phyloP scores from a whole-genome alignment of 1,140 invertebrate species.

The Ips typographus region DNA sequence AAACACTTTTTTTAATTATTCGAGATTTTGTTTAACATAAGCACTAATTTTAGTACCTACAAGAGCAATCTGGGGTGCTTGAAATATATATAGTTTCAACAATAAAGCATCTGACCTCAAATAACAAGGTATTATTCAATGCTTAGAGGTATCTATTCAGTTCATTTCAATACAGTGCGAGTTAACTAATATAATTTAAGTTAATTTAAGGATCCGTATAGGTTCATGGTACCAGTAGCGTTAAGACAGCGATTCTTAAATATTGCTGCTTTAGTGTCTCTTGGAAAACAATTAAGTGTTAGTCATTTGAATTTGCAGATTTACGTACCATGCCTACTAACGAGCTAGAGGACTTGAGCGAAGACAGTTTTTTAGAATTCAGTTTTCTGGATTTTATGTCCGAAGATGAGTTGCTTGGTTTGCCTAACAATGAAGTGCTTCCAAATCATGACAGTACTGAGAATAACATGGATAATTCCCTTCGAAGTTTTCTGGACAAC shows the following conservation, averaged over 20 bases:
- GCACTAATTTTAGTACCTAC: no score
- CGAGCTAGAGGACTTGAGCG: constrained; percentile 14
- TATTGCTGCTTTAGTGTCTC: not conserved
- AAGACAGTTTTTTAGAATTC: constrained; percentile 28
- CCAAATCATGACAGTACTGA: constrained; percentile 7
- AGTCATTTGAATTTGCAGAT: not conserved
- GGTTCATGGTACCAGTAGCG: constrained; percentile 27
- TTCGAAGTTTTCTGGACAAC: constrained; percentile 37
- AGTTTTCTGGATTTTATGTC: constrained; percentile 33
- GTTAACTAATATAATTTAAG: constrained; percentile 34
- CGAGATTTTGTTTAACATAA: no score
- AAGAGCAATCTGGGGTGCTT: no score
- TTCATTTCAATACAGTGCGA: constrained; percentile 21
- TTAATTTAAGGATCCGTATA: constrained; percentile 34
- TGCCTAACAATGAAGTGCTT: constrained; percentile 14
- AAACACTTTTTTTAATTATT: no score
- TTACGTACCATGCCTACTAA: constrained; percentile 16
- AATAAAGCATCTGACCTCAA: not conserved
- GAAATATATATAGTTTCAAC: no score
- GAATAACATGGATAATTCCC: constrained; percentile 38
- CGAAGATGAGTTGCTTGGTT: constrained; percentile 33
- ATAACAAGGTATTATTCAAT: constrained; percentile 29
- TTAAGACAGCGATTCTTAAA: constrained; percentile 3
- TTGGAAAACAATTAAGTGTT: not conserved
- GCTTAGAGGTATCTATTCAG: constrained; percentile 19